These are phyloP conservation scores for Mimachlamys varia DNA, from an alignment of 2,888 invertebrate species.

Conservation along the genomic window DNA sequence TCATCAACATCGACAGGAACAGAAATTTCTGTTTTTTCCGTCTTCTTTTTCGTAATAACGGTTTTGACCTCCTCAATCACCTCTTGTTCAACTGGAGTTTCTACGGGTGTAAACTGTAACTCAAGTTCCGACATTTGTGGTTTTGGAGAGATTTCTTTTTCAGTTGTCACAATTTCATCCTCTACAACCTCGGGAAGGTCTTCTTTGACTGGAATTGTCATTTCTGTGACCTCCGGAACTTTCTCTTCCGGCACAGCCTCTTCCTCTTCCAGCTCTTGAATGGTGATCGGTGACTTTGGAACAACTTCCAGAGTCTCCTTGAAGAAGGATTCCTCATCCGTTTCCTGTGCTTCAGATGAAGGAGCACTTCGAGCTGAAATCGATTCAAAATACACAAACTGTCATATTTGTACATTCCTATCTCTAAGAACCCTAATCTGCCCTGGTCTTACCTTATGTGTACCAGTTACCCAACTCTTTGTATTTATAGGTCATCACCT, in stretches of 20 bases:
- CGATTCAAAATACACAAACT: not conserved
- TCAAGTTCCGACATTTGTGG: conserved; percentile 36
- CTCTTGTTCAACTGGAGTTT: not conserved
- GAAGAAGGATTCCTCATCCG: conserved; percentile 23
- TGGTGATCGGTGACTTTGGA: conserved; percentile 14
- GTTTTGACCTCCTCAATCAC: not conserved
- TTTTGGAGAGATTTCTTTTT: conserved; percentile 12
- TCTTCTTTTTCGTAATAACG: not conserved
- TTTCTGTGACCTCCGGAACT: conserved; percentile 47
- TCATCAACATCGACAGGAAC: conserved; percentile 37
- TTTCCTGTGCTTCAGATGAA: conserved; percentile 4
- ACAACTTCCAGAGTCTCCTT: conserved; percentile 4
- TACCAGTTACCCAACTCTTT: not conserved
- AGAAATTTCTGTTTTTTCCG: conserved; percentile 40
- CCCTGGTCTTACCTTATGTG: not conserved
- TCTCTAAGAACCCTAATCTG: not conserved
- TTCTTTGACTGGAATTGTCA: conserved; percentile 48
- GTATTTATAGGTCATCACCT: not conserved
- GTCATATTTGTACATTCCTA: not conserved
- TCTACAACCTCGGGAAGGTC: conserved; percentile 53
- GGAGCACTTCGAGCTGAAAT: conserved; percentile 14
- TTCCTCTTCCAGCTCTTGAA: conserved; percentile 40
- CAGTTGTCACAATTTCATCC: conserved; percentile 39
- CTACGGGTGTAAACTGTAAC: not conserved
- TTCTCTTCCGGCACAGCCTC: conserved; percentile 47